Conservation (phyloP, 2,888 invertebrate species). For the Noctua janthina region DNA sequence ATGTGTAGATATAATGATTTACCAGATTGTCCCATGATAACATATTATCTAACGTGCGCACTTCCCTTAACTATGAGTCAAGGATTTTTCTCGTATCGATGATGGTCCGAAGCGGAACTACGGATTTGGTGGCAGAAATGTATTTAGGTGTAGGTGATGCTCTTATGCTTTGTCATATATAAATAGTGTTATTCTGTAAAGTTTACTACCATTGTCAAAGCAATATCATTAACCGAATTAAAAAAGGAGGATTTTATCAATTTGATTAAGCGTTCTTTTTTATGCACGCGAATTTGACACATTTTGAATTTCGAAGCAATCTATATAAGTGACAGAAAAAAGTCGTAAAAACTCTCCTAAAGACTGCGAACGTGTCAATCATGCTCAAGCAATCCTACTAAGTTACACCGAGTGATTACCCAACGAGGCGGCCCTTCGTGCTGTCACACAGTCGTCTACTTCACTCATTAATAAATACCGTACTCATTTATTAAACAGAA, state of each 20-base stretch:
- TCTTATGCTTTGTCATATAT: not conserved
- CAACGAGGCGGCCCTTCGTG: conserved; percentile 34
- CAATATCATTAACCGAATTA: not conserved
- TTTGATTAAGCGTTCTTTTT: not conserved
- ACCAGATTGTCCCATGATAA: conserved; percentile 24
- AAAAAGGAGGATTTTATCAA: not conserved
- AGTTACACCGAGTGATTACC: conserved; percentile 41
- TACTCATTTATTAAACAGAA: conserved; percentile 23
- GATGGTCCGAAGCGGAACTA: not conserved
- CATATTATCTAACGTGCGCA: conserved; percentile 37
- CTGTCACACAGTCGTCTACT: conserved; percentile 24
- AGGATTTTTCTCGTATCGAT: conserved; percentile 12
- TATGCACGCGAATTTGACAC: not conserved
- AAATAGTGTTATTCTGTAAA: not conserved
- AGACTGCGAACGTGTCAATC: conserved; percentile 9
- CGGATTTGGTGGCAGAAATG: not conserved
- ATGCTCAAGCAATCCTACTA: conserved; percentile 31
- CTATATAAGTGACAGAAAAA: not conserved
- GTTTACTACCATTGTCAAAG: not conserved
- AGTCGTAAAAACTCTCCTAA: not conserved
- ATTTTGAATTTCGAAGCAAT: conserved; percentile 14
- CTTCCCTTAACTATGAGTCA: conserved; percentile 22
- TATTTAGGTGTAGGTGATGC: not conserved
- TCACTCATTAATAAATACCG: conserved; percentile 40
- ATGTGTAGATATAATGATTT: conserved; percentile 31